Evolutionary conservation across 2,888 invertebrate species (phyloP).

Genomic region (Mellilla xanthometata): DNA sequence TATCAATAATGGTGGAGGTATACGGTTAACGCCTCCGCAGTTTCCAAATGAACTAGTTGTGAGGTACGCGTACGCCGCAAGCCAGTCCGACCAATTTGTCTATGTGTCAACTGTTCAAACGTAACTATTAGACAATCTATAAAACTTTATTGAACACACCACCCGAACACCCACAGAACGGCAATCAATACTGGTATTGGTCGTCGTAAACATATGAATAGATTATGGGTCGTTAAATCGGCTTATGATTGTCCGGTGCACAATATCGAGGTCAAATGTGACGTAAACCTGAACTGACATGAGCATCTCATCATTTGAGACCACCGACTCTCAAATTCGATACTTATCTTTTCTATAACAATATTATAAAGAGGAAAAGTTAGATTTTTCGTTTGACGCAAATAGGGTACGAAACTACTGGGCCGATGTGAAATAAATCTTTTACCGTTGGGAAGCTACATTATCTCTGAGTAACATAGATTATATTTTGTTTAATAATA

Average conservation of each 20-base stretch:
- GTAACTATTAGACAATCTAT: slow-evolving; percentile 28
- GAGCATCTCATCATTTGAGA: neutral
- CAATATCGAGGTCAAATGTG: slow-evolving; percentile 48
- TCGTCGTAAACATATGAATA: slow-evolving; percentile 40
- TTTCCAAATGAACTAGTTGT: too few species aligned
- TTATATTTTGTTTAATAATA: too few species aligned
- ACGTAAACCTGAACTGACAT: slow-evolving; percentile 37
- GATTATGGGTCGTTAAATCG: slow-evolving; percentile 43
- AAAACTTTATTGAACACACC: slow-evolving; percentile 17
- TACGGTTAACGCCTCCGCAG: too few species aligned
- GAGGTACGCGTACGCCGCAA: too few species aligned
- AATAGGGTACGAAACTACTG: too few species aligned
- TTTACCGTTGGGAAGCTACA: too few species aligned
- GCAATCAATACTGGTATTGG: slow-evolving; percentile 36
- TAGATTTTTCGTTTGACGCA: too few species aligned
- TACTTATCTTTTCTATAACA: too few species aligned
- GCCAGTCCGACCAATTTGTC: slow-evolving; percentile 1
- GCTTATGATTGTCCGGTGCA: slow-evolving; percentile 28
- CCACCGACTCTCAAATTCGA: neutral
- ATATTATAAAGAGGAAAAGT: too few species aligned
- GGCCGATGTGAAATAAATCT: too few species aligned
- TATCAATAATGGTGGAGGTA: too few species aligned
- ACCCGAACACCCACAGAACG: slow-evolving; percentile 24
- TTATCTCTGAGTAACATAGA: too few species aligned
- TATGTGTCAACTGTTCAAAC: slow-evolving; percentile 17